Evolutionary conservation across 37 sponge, comb jelly and placozoan species (phyloP), one percentile per base, ranked within the genome.

Genomic region (Cladorhizidae sp.): DNA sequence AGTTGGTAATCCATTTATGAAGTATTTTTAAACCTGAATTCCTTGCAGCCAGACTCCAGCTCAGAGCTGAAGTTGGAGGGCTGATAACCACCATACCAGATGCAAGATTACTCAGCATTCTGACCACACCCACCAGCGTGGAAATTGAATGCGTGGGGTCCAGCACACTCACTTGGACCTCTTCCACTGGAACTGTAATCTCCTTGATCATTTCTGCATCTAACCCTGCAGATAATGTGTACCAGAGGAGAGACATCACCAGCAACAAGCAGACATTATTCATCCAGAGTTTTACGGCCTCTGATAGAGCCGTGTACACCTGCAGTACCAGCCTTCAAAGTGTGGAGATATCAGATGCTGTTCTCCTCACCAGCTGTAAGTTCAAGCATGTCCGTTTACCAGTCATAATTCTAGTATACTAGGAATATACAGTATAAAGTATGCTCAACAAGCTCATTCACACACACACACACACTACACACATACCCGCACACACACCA

Each of bases 281-380:
- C 20, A 56, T 74, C 31, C 55, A 51, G 57, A 52, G 18, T 33
- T 74, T 74, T 45, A 35, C 74, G 28, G 9, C 8, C 45, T 29
- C 1, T 31, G 18, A 25, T 7, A 2, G 12, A 32, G 74, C 57
- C 20, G 32, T 33, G 2, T 74, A 74, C 28, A 74, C 74, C 15
- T 74, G 74, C n/a, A 14, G 18, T 1, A 74, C 36, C 25, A 28
- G 2, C 49, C 55, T 80, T 51, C 35, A 26, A 40, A 40, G 23
- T 35, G 17, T 29, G 25, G 40, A 20, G 0, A 68, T 56, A 6
- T 18, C 64, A 17, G 74, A 63, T 1, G 15, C 65, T 45, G 45
- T 65, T 6, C 29, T 71, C 78, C 68, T 57, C 31, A 70, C 76
- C 41, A 71, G 49, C 51, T 58, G 83, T 83, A 68, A 74, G 76